A percentile compares a stretch with the other conserved stretches of the same genome.
phyloP scores from a whole-genome alignment of 1,140 invertebrate species.

The Xylocopa sonorina region DNA sequence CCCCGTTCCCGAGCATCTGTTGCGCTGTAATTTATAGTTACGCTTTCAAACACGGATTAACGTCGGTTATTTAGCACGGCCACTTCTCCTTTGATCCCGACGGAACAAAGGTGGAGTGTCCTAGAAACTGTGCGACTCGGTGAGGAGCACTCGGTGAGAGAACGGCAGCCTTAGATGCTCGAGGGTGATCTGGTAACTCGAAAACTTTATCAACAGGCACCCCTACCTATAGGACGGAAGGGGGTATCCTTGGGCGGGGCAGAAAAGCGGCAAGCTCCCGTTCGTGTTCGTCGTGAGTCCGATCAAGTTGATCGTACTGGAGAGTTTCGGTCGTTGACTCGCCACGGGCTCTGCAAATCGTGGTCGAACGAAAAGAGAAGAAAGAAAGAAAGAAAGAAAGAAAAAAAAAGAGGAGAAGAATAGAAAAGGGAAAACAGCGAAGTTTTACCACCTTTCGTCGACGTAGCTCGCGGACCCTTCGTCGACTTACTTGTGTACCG shows the following conservation, averaged over 20 bases:
- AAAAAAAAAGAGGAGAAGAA: no score
- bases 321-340: conserved; percentile 86
- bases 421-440: conserved; percentile 14
- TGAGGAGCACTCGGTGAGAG: not conserved
- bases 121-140: not conserved
- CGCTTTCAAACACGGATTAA: not conserved
- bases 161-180: not conserved
- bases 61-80: not conserved
- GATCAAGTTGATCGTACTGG: conserved; percentile 85
- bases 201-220: not conserved
- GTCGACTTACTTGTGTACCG: conserved; percentile 83
- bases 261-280: conserved; percentile 85
- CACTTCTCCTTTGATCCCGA: conserved; percentile 10
- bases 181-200: not conserved
- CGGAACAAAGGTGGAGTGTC: not conserved
- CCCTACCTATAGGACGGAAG: conserved; percentile 81
- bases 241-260: conserved; percentile 84
- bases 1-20: not conserved
- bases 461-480: not conserved
- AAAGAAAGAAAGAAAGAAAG: no score
- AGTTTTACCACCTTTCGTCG: not conserved
- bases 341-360: conserved; percentile 84
- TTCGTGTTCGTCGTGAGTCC: conserved; percentile 83
- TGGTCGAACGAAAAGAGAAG: no score
- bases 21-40: not conserved